Evolutionary conservation across 2,888 invertebrate genomes (phyloP).

Genomic region (Alloscopus bannaensis): DNA sequence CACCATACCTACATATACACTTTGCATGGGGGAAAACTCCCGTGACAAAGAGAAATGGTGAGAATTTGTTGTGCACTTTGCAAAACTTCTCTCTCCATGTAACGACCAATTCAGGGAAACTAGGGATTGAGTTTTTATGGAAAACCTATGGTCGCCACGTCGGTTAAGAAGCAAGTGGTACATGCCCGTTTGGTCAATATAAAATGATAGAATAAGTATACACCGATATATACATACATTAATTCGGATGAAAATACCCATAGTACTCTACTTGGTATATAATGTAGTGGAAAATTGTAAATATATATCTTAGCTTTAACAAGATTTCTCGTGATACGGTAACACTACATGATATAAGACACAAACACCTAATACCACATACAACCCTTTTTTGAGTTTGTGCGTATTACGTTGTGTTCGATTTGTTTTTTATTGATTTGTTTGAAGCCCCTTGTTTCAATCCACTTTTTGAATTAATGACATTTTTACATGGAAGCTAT

Average conservation of each 20-base stretch:
- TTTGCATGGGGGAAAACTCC: conserved; percentile 1
- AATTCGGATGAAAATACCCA: no score
- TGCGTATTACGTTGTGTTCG: conserved; percentile 26
- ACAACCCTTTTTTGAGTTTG: no score
- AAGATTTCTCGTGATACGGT: no score
- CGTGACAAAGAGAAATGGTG: conserved; percentile 53
- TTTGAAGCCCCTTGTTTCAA: conserved; percentile 28
- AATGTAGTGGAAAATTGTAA: no score
- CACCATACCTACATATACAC: background rate
- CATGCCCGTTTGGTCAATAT: conserved; percentile 53
- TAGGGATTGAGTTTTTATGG: background rate
- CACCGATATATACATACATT: no score
- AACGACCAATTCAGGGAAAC: conserved; percentile 21
- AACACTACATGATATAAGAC: background rate
- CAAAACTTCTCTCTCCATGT: conserved; percentile 9
- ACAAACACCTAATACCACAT: no score
- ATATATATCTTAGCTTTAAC: no score
- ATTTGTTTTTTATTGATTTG: conserved; percentile 46
- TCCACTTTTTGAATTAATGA: conserved; percentile 30
- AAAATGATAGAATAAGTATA: conserved; percentile 1
- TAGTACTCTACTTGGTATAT: no score
- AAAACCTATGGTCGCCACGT: background rate
- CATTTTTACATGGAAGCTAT: conserved; percentile 36
- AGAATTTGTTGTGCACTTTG: conserved; percentile 25
- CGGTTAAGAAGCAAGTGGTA: background rate